Conservation (phyloP, 2,797 vertebrate species). For the Pachyuromys duprasi region DNA sequence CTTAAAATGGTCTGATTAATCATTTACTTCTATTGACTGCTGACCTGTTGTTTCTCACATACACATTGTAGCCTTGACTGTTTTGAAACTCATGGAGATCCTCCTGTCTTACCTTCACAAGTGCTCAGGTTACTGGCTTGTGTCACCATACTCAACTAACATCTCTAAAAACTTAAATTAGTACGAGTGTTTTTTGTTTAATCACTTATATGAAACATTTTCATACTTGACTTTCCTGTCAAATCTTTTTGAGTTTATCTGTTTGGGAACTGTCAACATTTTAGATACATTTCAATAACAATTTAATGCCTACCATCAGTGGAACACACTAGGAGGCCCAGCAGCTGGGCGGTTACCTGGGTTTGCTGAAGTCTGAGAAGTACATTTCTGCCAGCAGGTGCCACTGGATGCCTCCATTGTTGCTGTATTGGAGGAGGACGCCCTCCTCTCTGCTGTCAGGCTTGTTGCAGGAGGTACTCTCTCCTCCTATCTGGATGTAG, state of each 20-base stretch:
- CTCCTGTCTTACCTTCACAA: not conserved
- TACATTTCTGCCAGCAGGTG: constrained; percentile 99
- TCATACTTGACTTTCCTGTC: not conserved
- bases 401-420: constrained; percentile 98
- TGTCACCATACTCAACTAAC: not conserved
- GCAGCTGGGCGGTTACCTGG: constrained; percentile 88
- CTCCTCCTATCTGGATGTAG: constrained; percentile 98
- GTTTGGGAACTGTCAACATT: not conserved
- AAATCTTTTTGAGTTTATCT: not conserved
- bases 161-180: constrained; percentile 15
- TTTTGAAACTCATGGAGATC: not conserved
- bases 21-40: not conserved
- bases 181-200: constrained; percentile 8
- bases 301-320: not conserved
- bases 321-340: not conserved
- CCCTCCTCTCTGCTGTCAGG: constrained; percentile 98
- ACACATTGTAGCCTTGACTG: not conserved
- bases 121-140: not conserved
- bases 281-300: not conserved
- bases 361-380: constrained; percentile 99
- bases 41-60: not conserved
- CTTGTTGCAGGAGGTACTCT: constrained; percentile 94
- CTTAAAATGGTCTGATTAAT: not conserved
- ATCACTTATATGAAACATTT: constrained; percentile 16
- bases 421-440: constrained; percentile 97